Conservation (phyloP, 2,888 invertebrate genomes). For the Drosophila paramelanica region DNA sequence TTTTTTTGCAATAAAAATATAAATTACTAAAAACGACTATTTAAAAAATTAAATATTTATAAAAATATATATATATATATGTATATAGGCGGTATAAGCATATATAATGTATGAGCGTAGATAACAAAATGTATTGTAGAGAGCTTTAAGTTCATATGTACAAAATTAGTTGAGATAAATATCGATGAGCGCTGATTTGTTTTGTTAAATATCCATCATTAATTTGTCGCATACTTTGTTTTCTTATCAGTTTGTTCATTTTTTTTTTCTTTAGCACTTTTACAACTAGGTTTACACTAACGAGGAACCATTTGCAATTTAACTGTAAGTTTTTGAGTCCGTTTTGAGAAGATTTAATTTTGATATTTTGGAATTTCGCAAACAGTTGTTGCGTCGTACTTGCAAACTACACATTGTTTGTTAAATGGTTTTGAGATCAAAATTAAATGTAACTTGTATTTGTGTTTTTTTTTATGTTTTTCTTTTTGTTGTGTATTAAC, state of each 20-base stretch:
- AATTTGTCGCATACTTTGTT: slow-evolving; percentile 29
- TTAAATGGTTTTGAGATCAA: slow-evolving; percentile 77
- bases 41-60: slow-evolving; percentile 76
- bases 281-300: slow-evolving; percentile 80
- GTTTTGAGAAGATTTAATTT: slow-evolving; percentile 65
- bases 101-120: slow-evolving; percentile 51
- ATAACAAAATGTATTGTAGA: slow-evolving; percentile 55
- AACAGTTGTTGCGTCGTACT: slow-evolving; percentile 63
- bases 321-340: slow-evolving; percentile 56
- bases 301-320: slow-evolving; percentile 82
- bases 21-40: slow-evolving; percentile 82
- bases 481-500: slow-evolving; percentile 30
- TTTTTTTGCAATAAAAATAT: slow-evolving; percentile 78
- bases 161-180: slow-evolving; percentile 53
- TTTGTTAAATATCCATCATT: slow-evolving; percentile 40
- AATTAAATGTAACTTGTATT: slow-evolving; percentile 70
- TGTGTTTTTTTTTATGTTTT: slow-evolving; percentile 19
- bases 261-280: slow-evolving; percentile 63
- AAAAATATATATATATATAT: slow-evolving; percentile 51
- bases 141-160: slow-evolving; percentile 54
- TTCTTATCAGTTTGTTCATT: not conserved
- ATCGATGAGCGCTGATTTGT: slow-evolving; percentile 54
- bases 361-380: slow-evolving; percentile 76
- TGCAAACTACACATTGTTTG: slow-evolving; percentile 55
- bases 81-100: slow-evolving; percentile 31